Evolutionary conservation across 2,797 vertebrate species (phyloP).

Genomic region (Lagocephalus sceleratus): DNA sequence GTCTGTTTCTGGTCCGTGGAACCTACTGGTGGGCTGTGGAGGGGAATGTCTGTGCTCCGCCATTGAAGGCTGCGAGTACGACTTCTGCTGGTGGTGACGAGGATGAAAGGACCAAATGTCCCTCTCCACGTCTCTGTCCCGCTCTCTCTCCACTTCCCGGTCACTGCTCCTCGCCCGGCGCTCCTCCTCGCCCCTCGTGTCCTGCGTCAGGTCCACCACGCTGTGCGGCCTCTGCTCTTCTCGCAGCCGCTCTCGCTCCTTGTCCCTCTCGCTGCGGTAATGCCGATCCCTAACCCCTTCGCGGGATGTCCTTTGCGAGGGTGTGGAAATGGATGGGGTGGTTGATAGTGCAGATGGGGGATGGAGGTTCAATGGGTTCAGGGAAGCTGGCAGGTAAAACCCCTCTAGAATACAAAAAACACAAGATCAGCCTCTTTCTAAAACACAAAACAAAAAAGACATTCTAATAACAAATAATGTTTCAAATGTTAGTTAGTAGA

Average conservation of each 20-base stretch:
- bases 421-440: slow-evolving; percentile 4
- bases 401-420: slow-evolving; percentile 77
- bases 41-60: slow-evolving; percentile 61
- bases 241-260: slow-evolving; percentile 60
- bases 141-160: slow-evolving; percentile 53
- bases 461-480: not conserved
- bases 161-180: slow-evolving; percentile 51
- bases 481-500: not conserved
- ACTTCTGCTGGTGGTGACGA: slow-evolving; percentile 52
- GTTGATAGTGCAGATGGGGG: slow-evolving; percentile 76
- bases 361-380: slow-evolving; percentile 77
- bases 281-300: slow-evolving; percentile 80
- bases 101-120: slow-evolving; percentile 59
- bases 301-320: slow-evolving; percentile 78
- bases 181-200: slow-evolving; percentile 29
- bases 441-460: slow-evolving; percentile 1
- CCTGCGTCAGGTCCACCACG: slow-evolving; percentile 74
- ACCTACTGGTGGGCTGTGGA: slow-evolving; percentile 36
- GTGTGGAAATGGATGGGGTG: slow-evolving; percentile 68
- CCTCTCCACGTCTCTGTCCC: slow-evolving; percentile 51
- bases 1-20: slow-evolving; percentile 54
- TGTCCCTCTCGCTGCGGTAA: slow-evolving; percentile 66
- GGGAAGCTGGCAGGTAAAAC: slow-evolving; percentile 84
- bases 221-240: slow-evolving; percentile 82
- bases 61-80: slow-evolving; percentile 59